Percentiles rank a stretch among this genome's conserved stretches.
Evolutionary conservation across 92 coral and sea anemone genomes (phyloP).

Genomic region (Parazoanthus swiftii): DNA sequence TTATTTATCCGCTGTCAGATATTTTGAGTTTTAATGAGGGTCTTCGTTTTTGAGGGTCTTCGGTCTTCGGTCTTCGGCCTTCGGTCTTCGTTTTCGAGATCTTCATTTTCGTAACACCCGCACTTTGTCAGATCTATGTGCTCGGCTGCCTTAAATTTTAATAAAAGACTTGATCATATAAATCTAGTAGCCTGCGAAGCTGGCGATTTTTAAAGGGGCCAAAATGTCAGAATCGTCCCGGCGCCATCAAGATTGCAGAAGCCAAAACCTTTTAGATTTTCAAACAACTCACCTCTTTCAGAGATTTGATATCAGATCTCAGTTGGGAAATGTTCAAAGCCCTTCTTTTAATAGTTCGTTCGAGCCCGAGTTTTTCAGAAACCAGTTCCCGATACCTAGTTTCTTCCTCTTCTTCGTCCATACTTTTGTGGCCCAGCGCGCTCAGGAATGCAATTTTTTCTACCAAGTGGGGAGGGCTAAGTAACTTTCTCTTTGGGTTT

Average conservation of each 20-base stretch:
- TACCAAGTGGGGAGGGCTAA: background rate
- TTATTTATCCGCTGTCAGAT: too few species aligned
- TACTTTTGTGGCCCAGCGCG: background rate
- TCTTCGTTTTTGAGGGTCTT: too few species aligned
- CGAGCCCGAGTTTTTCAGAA: slow-evolving; percentile 50
- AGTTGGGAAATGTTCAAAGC: slow-evolving; percentile 48
- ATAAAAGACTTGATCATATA: background rate
- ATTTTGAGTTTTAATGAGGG: too few species aligned
- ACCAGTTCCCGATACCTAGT: slow-evolving; percentile 38
- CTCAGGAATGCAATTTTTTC: background rate
- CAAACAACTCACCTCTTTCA: slow-evolving; percentile 47
- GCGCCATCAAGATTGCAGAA: too few species aligned
- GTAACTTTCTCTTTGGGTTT: background rate
- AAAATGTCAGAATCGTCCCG: too few species aligned
- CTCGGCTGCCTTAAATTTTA: too few species aligned
- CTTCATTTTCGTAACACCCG: too few species aligned
- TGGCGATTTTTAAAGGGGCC: too few species aligned
- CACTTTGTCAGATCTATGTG: too few species aligned
- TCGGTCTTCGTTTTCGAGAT: too few species aligned
- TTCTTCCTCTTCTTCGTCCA: slow-evolving; percentile 7
- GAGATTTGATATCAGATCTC: slow-evolving; percentile 38
- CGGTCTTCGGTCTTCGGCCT: too few species aligned
- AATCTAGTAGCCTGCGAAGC: too few species aligned
- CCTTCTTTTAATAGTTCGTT: slow-evolving; percentile 49
- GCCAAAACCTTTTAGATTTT: background rate